Evolutionary conservation across 2,888 invertebrate genomes (phyloP), one percentile per base, ranked within the genome.

Genomic region (Scaptomyza cyrtandrae): DNA sequence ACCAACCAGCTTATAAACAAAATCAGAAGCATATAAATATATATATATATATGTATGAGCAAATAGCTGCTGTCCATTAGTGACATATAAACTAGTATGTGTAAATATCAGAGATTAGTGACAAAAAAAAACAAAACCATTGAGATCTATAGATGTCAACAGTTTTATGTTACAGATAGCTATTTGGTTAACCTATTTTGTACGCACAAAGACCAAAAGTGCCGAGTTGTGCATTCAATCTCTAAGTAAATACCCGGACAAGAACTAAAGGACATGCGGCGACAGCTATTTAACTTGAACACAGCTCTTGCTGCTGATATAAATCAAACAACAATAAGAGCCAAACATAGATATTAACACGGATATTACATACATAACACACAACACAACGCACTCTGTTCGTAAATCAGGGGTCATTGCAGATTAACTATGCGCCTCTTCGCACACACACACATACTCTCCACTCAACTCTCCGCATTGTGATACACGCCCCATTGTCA

Each of bases 361-460:
- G 62, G 63, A 79, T 66, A 41, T 41, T 35, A 24, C 27, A 74
- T 49, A 67, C 55, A 52, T 44, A 2, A 35, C 14, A 55, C n/a
- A 13, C 19, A 24, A 3, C 24, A 24, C 24, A 24, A 27, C 56
- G 54, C 66, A 71, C 71, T 70, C 71, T 41, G n/a, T n/a, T 16
- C 14, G 46, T 9, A 75, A 67, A 71, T 74, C 76, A 54, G 48
- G 69, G 83, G 66, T 80, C 77, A 82, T 75, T 69, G 58, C 71
- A 77, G 86, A 89, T 89, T 89, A 86, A 64, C 73, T 58, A 62
- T 79, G 80, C 79, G 87, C 83, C 78, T 78, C 69, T 77, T 62
- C 67, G 61, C 58, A 69, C 39, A 39, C 41, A 16, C 10, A 41
- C 24, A 24, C 24, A 16, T 41, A 16, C 50, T 35, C 19, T 19